phyloP scores from a whole-genome alignment of 2,797 vertebrate species.

The Erithacus rubecula region DNA sequence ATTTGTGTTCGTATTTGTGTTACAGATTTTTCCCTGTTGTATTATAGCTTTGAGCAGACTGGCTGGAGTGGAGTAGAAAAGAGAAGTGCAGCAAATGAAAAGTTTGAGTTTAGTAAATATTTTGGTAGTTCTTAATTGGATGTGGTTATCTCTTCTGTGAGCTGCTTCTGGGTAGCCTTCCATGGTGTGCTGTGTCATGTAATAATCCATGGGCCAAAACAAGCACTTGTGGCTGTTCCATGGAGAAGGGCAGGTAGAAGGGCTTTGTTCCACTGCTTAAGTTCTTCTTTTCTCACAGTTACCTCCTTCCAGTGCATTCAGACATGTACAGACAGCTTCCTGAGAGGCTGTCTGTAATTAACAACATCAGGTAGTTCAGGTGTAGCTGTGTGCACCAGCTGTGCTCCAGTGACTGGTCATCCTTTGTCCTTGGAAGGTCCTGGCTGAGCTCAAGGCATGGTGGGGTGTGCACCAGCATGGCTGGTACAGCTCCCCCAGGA shows the following conservation, averaged over 20 bases:
- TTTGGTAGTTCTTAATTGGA: background rate
- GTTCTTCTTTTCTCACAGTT: background rate
- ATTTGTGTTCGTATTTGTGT: background rate
- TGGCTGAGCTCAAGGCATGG: background rate
- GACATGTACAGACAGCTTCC: background rate
- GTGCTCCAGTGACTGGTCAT: background rate
- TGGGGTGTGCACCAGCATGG: background rate
- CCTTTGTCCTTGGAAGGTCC: background rate
- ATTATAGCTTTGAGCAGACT: background rate
- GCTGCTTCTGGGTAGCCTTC: background rate
- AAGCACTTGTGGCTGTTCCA: fast-evolving
- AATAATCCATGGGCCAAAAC: background rate
- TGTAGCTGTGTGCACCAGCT: background rate
- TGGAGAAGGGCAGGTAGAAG: background rate
- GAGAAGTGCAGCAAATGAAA: background rate
- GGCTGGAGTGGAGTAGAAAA: background rate
- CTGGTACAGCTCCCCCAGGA: background rate
- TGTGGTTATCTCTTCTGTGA: background rate
- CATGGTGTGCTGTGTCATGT: background rate
- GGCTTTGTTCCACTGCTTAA: background rate
- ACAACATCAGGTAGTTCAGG: background rate
- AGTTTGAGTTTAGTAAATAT: background rate
- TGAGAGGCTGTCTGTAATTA: background rate
- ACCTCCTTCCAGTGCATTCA: background rate
- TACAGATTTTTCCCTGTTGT: background rate